Conservation (phyloP, 2,888 invertebrate genomes). For the Drosophila colorata region DNA sequence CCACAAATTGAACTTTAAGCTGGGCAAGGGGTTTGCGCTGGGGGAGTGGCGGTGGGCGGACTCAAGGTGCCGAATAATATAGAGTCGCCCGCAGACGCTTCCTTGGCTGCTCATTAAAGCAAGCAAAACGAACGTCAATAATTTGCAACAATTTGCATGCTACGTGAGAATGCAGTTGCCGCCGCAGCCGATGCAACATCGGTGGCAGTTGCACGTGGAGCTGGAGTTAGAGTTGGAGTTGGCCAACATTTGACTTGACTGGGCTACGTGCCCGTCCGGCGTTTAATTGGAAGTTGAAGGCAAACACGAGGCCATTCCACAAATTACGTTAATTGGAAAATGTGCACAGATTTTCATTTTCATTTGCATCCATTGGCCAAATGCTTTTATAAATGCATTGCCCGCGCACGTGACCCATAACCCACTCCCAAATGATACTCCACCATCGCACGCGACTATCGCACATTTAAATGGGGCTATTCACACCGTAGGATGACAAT, state of each 20-base stretch:
- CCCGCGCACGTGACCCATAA: conserved; percentile 34
- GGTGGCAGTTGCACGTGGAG: conserved; percentile 1
- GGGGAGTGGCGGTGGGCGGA: neutral
- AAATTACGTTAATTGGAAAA: conserved; percentile 75
- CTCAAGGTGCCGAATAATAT: neutral
- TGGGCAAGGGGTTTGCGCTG: neutral
- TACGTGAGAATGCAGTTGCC: conserved; percentile 61
- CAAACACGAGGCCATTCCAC: conserved; percentile 56
- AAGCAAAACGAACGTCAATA: conserved; percentile 61
- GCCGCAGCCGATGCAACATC: conserved; percentile 10
- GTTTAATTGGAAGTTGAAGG: conserved; percentile 67
- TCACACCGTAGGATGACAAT: neutral
- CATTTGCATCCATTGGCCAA: conserved; percentile 25
- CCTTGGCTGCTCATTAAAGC: conserved; percentile 63
- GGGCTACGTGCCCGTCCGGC: conserved; percentile 47
- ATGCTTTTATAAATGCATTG: conserved; percentile 25
- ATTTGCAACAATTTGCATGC: conserved; percentile 73
- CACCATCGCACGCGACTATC: neutral
- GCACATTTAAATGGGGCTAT: neutral
- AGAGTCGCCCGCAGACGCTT: conserved; percentile 16
- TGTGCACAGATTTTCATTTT: conserved; percentile 53
- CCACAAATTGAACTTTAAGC: conserved; percentile 54
- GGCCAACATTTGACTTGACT: conserved; percentile 23
- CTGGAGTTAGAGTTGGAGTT: conserved; percentile 6
- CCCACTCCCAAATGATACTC: conserved; percentile 10